Percentiles rank a stretch among this genome's conserved stretches.
Evolutionary conservation across 2,797 vertebrate species (phyloP).

Genomic region (Bradypodion ventrale): DNA sequence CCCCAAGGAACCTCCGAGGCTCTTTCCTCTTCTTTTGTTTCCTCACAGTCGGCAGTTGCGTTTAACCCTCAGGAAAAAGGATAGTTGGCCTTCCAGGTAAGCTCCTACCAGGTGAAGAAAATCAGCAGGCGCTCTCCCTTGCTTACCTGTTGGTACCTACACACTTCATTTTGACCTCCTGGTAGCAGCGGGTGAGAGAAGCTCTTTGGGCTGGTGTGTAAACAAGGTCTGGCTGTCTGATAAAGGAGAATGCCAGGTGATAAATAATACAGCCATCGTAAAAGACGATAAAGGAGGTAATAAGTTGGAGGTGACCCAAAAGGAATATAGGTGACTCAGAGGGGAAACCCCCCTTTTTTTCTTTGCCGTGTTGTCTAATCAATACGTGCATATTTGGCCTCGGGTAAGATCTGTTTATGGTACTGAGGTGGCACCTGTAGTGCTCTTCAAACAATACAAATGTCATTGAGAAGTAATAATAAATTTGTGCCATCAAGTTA

Average conservation of each 20-base stretch:
- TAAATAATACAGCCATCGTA: background rate
- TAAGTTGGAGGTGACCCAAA: too few species aligned
- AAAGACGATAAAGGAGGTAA: background rate
- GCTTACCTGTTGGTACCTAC: too few species aligned
- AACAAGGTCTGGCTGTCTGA: background rate
- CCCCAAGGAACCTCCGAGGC: background rate
- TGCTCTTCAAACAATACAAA: background rate
- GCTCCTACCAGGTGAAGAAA: too few species aligned
- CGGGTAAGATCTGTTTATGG: background rate
- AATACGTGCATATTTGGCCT: background rate
- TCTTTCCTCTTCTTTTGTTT: slow-evolving; percentile 20
- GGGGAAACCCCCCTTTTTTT: too few species aligned
- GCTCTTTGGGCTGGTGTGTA: background rate
- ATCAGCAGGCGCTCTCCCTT: too few species aligned
- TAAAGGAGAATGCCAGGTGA: background rate
- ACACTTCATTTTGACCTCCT: background rate
- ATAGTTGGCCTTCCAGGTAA: too few species aligned
- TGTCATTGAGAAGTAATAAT: background rate
- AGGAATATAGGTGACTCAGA: background rate
- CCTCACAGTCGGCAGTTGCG: background rate
- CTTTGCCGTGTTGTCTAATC: too few species aligned
- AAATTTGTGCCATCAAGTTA: too few species aligned
- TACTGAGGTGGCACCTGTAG: background rate
- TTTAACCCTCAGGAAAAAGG: background rate
- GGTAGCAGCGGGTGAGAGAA: accelerated